A percentile compares a stretch with the other conserved stretches of the same genome.
Evolutionary conservation across 2,888 invertebrate genomes (phyloP).

Genomic region (Deilephila elpenor): DNA sequence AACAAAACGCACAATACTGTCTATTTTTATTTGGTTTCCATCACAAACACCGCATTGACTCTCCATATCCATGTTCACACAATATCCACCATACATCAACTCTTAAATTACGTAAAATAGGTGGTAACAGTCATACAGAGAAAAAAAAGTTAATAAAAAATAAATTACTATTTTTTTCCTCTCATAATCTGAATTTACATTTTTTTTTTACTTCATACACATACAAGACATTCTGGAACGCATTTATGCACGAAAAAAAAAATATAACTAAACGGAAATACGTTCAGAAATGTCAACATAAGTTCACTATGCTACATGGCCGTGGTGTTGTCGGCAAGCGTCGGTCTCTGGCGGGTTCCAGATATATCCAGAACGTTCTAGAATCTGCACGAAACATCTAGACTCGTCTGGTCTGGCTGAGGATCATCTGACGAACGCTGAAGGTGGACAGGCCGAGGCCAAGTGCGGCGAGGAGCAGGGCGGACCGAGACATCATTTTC

Average conservation of each 20-base stretch:
- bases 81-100: constrained; percentile 35
- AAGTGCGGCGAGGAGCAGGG: constrained; percentile 82
- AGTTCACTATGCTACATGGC: constrained; percentile 37
- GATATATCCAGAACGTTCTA: constrained; percentile 43
- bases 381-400: constrained; percentile 46
- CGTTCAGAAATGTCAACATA: constrained; percentile 34
- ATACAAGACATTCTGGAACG: constrained; percentile 33
- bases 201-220: constrained; percentile 52
- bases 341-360: constrained; percentile 39
- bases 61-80: constrained; percentile 36
- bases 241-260: constrained; percentile 35
- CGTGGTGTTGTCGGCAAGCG: constrained; percentile 33
- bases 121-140: constrained; percentile 21
- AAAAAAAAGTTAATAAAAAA: constrained; percentile 45
- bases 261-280: constrained; percentile 29
- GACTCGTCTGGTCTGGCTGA: constrained; percentile 75
- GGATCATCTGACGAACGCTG: constrained; percentile 86
- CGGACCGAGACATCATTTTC: constrained; percentile 84
- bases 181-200: constrained; percentile 56
- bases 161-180: constrained; percentile 63
- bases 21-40: constrained; percentile 77
- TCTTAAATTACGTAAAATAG: constrained; percentile 26
- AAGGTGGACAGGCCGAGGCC: constrained; percentile 86
- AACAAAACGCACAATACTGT: constrained; percentile 39
- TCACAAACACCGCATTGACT: constrained; percentile 50